These are phyloP conservation scores for Candoia aspera DNA, from an alignment of 2,113 vertebrate species.

Conservation along the genomic window DNA sequence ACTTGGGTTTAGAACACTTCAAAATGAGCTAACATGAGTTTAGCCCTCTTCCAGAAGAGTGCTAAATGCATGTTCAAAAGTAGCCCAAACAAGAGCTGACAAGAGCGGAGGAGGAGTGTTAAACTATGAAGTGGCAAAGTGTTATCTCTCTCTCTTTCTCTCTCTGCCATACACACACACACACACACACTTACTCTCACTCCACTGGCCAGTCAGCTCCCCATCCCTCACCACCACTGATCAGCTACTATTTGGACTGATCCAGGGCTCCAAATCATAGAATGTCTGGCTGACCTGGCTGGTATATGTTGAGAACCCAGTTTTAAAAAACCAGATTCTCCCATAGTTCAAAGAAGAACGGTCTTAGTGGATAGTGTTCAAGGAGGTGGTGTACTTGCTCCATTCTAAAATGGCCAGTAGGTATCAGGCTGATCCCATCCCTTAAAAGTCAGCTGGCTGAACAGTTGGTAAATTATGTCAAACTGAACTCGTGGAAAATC, in stretches of 20 bases:
- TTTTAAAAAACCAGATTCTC: background rate
- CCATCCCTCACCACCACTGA: background rate
- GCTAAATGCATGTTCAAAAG: background rate
- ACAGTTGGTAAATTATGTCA: no score
- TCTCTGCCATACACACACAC: background rate
- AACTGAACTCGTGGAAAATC: background rate
- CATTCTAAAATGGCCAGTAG: background rate
- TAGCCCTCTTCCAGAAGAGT: background rate
- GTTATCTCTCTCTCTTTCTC: no score
- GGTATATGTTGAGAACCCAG: background rate
- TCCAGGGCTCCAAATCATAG: background rate
- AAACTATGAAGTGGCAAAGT: background rate
- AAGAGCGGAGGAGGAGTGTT: background rate
- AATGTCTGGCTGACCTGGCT: background rate
- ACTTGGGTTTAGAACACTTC: background rate
- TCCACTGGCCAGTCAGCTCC: background rate
- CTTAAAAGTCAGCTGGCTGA: background rate
- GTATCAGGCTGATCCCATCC: background rate
- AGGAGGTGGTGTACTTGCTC: background rate
- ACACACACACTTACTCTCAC: background rate
- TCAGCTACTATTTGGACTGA: background rate
- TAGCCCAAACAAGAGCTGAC: background rate
- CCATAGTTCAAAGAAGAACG: background rate
- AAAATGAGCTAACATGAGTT: background rate
- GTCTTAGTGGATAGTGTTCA: background rate